Evolutionary conservation across 2,888 invertebrate species (phyloP), one percentile per base, ranked within the genome.

Genomic region (Tetragonisca angustula): DNA sequence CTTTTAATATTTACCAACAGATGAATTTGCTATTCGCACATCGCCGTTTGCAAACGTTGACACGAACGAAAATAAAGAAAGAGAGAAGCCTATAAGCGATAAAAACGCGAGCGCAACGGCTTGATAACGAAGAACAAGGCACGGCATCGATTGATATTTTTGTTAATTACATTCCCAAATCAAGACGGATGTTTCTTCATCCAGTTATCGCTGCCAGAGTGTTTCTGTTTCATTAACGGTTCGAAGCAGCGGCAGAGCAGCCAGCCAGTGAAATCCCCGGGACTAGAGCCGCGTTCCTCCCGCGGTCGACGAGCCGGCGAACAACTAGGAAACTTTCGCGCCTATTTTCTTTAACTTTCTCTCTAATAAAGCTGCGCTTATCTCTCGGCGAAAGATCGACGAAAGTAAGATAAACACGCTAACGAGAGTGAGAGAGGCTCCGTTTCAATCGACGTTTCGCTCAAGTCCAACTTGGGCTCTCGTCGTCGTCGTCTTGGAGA

Each of bases 321-420:
- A 73, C 15, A 56, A 54, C 79, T 24, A 59, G 72, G 13, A 52
- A 73, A 61, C 61, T 61, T 27, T 3, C 21, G 50, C n/a, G 71
- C 73, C 76, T 78, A 84, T 81, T 77, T 81, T 67, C 81, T 67
- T 61, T 71, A 78, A 75, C 64, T 83, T 84, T 72, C 56, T 76
- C 72, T 76, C 72, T 73, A 62, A 76, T 79, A 83, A 79, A 79
- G 77, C 72, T 79, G 59, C 79, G 83, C 70, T 83, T 70, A 79
- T 84, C 74, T 49, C 52, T 61, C 61, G 49, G 68, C 59, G 72
- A 76, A 71, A 74, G 77, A 70, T 62, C 50, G 81, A 75, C 73
- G 69, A 76, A 84, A 84, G 78, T 71, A 85, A 85, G 81, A 85
- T 77, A 85, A 85, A 85, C 81, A 85, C 77, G 85, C 64, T 78